A percentile compares a stretch with the other conserved stretches of the same genome.
phyloP scores from a whole-genome alignment of 2,797 vertebrate genomes.

The Tapirus indicus region DNA sequence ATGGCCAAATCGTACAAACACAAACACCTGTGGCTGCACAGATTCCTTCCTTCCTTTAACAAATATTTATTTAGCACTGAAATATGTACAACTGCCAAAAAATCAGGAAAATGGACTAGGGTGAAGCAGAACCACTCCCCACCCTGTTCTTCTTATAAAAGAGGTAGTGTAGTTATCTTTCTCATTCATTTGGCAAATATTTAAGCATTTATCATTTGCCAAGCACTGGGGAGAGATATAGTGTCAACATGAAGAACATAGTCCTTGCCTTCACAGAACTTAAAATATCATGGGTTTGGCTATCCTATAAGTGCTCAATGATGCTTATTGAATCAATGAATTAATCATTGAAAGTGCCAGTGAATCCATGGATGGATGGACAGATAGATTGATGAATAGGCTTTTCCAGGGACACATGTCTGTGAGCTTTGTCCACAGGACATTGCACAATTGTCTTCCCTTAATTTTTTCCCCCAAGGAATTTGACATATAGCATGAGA shows the following conservation, averaged over 20 bases:
- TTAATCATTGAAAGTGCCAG: constrained; percentile 2
- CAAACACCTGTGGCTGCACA: constrained; percentile 72
- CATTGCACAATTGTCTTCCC: not conserved
- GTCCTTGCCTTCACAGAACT: not conserved
- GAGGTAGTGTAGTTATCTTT: not conserved
- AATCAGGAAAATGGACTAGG: constrained; percentile 66
- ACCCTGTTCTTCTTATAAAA: constrained; percentile 4
- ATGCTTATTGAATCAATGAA: not conserved
- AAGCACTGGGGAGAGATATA: not conserved
- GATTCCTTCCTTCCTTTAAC: constrained; percentile 64
- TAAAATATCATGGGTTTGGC: constrained; percentile 13
- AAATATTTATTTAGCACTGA: constrained; percentile 79
- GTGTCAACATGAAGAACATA: not conserved
- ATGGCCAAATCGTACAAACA: constrained; percentile 50
- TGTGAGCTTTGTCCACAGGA: not conserved
- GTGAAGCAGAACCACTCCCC: constrained; percentile 16
- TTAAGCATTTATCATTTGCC: not conserved
- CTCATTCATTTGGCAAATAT: constrained; percentile 32
- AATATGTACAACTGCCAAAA: constrained; percentile 71
- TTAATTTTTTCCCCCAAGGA: not conserved
- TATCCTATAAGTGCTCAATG: not conserved
- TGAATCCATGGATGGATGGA: not conserved
- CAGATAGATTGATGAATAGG: not conserved
- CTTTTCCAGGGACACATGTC: not conserved
- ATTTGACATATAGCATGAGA: constrained; percentile 20